Conservation (phyloP, 2,888 invertebrate genomes). For the Leptopilina syphax region DNA sequence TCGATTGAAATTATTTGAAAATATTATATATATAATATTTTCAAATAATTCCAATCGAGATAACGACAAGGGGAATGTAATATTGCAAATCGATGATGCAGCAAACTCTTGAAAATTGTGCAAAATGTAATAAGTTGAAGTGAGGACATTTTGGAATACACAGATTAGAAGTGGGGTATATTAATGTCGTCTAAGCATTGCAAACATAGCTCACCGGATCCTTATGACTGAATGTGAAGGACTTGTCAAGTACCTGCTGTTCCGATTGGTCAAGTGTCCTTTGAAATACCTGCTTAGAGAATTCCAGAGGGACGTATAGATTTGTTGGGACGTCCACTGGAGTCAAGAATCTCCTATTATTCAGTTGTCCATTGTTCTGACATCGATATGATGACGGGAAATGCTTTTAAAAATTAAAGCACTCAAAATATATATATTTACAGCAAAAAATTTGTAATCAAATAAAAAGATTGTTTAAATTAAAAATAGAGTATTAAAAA, state of each 20-base stretch:
- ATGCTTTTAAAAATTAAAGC: too few species aligned
- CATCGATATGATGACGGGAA: neutral
- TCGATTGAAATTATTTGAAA: too few species aligned
- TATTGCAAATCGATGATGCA: neutral
- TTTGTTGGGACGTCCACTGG: slow-evolving; percentile 1
- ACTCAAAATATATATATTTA: too few species aligned
- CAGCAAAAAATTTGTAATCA: too few species aligned
- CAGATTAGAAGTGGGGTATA: slow-evolving; percentile 13
- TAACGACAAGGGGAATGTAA: too few species aligned
- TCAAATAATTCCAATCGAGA: too few species aligned
- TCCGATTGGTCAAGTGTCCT: slow-evolving; percentile 32
- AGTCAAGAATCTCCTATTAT: neutral
- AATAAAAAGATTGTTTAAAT: too few species aligned
- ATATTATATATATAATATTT: too few species aligned
- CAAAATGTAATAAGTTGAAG: neutral
- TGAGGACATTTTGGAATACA: slow-evolving; percentile 3
- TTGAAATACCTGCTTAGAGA: slow-evolving; percentile 31
- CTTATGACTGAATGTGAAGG: neutral
- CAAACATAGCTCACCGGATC: slow-evolving; percentile 1
- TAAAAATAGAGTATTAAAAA: too few species aligned
- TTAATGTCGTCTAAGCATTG: slow-evolving; percentile 1
- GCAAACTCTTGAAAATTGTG: neutral
- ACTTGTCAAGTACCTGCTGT: slow-evolving; percentile 32
- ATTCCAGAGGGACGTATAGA: neutral
- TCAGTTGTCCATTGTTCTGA: neutral